Evolutionary conservation across 2,797 vertebrate species (phyloP).

Genomic region (Enteromius paludinosus): DNA sequence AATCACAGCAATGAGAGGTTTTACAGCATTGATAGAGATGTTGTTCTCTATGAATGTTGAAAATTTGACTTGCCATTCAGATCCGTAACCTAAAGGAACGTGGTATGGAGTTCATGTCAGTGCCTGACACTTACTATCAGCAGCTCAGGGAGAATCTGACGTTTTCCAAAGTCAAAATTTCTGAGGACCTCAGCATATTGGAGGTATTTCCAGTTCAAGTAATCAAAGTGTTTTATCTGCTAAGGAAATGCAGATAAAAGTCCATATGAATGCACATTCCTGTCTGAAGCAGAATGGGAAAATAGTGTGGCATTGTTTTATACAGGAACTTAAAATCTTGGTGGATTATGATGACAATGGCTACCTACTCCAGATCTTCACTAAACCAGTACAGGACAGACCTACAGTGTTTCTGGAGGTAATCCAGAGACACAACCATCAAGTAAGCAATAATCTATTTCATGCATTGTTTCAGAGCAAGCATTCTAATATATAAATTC

Average conservation of each 20-base stretch:
- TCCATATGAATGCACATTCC: background rate
- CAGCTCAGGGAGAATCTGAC: conserved; percentile 86
- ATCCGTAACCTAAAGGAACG: conserved; percentile 89
- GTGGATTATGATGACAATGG: conserved; percentile 95
- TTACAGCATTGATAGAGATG: background rate
- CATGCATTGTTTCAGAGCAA: background rate
- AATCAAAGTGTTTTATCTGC: background rate
- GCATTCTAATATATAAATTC: background rate
- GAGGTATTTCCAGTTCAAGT: conserved; percentile 68
- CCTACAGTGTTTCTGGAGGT: conserved; percentile 96
- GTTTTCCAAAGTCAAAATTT: conserved; percentile 86
- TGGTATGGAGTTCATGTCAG: conserved; percentile 90
- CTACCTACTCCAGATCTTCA: conserved; percentile 98
- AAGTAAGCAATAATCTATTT: conserved; percentile 76
- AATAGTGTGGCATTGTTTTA: conserved; percentile 5
- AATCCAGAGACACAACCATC: conserved; percentile 95
- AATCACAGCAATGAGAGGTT: too few species aligned
- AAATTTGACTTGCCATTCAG: conserved; percentile 67
- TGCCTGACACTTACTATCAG: conserved; percentile 88
- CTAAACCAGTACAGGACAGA: conserved; percentile 95
- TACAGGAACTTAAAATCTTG: conserved; percentile 91
- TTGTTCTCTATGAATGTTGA: background rate
- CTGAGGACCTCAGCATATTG: conserved; percentile 85
- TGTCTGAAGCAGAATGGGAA: background rate
- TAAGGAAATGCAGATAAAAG: background rate